Evolutionary conservation across 2,888 invertebrate genomes (phyloP).

Genomic region (Platynereis dumerilii): DNA sequence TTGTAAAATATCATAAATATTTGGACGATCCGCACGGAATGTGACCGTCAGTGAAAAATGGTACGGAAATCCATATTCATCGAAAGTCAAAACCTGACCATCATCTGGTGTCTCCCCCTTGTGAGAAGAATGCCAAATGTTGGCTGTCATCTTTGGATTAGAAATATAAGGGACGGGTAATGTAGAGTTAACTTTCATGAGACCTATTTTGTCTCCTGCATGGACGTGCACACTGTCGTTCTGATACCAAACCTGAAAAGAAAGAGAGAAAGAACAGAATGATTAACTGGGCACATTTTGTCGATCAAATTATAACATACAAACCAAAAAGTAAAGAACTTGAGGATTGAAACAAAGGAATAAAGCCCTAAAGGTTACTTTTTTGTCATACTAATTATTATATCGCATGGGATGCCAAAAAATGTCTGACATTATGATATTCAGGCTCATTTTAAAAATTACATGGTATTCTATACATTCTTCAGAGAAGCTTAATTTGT

Average conservation of each 20-base stretch:
- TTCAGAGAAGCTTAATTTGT: no score
- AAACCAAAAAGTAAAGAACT: no score
- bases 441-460: no score
- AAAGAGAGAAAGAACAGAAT: background rate
- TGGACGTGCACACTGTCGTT: constrained; percentile 14
- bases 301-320: no score
- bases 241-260: constrained; percentile 18
- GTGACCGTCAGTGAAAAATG: constrained; percentile 23
- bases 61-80: constrained; percentile 19
- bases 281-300: no score
- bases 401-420: no score
- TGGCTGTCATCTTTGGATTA: constrained; percentile 22
- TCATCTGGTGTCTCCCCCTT: background rate
- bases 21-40: constrained; percentile 14
- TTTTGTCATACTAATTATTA: no score
- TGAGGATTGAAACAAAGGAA: no score
- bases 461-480: no score
- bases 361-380: no score
- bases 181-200: constrained; percentile 20
- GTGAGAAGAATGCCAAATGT: constrained; percentile 17
- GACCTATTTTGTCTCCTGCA: constrained; percentile 17
- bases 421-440: no score
- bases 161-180: constrained; percentile 22
- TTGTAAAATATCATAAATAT: background rate
- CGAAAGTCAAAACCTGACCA: constrained; percentile 18